Percentiles rank a stretch among this genome's conserved stretches.
These are phyloP conservation scores for Macropus fuliginosus DNA, from an alignment of 2,797 vertebrate species.

Conservation along the genomic window DNA sequence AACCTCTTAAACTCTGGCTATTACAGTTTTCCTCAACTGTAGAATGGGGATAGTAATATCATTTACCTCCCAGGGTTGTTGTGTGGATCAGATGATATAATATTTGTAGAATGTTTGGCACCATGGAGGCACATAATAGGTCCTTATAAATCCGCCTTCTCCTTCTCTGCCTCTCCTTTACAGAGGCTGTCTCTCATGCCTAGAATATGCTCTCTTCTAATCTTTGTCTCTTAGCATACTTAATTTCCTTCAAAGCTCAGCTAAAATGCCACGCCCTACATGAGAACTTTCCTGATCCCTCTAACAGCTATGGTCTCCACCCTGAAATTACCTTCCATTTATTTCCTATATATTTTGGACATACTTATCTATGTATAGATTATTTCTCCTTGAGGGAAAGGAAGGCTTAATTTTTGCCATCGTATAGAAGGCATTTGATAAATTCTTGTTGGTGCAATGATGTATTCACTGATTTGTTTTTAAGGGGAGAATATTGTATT, in stretches of 20 bases:
- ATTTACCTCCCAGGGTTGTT: background rate
- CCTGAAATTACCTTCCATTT: background rate
- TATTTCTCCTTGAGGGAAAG: too few relatives aligned
- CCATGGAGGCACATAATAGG: background rate
- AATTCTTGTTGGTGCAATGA: background rate
- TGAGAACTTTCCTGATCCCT: background rate
- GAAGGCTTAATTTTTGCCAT: too few relatives aligned
- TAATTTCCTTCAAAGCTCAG: too few relatives aligned
- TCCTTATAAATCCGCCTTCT: background rate
- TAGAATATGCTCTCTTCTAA: too few relatives aligned
- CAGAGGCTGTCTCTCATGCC: background rate
- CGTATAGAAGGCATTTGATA: background rate
- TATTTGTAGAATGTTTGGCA: background rate
- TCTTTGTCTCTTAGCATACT: background rate
- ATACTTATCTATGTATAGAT: background rate
- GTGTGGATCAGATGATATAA: background rate
- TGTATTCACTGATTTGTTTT: constrained; percentile 29
- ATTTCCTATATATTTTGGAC: background rate
- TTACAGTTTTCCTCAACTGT: background rate
- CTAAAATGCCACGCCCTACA: too few relatives aligned
- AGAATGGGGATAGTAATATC: background rate
- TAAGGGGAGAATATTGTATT: background rate
- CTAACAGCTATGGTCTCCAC: background rate
- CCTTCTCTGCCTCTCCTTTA: background rate
- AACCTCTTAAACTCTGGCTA: background rate